These are phyloP conservation scores for Litocranius walleri DNA, from an alignment of 2,113 vertebrate genomes.

Conservation along the genomic window DNA sequence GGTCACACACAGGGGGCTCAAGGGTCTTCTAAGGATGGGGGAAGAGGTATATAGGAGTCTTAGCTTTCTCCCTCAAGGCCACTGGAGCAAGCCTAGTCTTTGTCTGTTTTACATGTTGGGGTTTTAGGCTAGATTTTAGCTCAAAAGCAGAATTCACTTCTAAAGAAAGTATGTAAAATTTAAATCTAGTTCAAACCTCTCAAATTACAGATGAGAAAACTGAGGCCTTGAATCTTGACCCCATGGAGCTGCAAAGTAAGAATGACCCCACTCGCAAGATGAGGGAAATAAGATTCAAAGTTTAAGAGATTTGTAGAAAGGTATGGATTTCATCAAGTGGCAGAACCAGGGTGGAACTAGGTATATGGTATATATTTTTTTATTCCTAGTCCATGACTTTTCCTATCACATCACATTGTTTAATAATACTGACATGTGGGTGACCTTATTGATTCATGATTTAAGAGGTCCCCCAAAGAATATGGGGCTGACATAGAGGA, in stretches of 20 bases:
- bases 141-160: not conserved
- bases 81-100: not conserved
- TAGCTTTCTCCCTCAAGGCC: not conserved
- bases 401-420: not conserved
- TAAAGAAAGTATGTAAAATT: not conserved
- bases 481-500: not conserved
- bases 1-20: not conserved
- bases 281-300: not conserved
- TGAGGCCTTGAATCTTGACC: not conserved
- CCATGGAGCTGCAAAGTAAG: not conserved
- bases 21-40: too few species aligned
- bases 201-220: not conserved
- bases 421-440: not conserved
- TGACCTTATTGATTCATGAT: not conserved
- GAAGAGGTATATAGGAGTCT: not conserved
- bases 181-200: not conserved
- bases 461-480: not conserved
- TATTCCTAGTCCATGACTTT: not conserved
- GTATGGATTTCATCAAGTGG: not conserved
- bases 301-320: not conserved
- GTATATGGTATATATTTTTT: rapidly evolving
- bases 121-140: conserved; percentile 6
- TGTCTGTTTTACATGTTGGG: not conserved
- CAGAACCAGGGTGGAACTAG: not conserved
- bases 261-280: not conserved